These are phyloP conservation scores for Burhinus oedicnemus DNA, from an alignment of 2,113 vertebrate genomes.

Conservation along the genomic window DNA sequence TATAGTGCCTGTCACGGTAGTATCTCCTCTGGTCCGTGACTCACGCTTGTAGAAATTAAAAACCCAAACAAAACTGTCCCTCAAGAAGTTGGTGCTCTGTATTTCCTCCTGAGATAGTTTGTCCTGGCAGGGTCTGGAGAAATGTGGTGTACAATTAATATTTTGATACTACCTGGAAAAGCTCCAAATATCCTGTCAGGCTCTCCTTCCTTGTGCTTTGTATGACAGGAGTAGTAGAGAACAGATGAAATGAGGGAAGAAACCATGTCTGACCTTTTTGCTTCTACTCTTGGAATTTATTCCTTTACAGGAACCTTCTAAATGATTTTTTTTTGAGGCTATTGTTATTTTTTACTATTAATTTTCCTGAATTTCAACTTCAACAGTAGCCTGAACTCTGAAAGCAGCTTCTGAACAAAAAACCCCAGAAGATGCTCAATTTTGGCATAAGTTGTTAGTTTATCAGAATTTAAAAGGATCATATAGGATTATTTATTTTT, in stretches of 20 bases:
- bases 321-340: not conserved
- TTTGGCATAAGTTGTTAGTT: not conserved
- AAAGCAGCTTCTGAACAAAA: not conserved
- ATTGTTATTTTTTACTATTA: not conserved
- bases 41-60: not conserved
- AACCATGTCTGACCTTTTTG: not conserved
- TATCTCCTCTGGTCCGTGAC: not conserved
- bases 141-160: not conserved
- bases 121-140: not conserved
- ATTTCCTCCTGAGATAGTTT: not conserved
- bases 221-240: not conserved
- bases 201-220: not conserved
- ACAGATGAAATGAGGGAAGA: not conserved
- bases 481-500: not conserved
- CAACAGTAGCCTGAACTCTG: not conserved
- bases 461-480: not conserved
- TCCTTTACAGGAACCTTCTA: not conserved
- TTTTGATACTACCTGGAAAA: not conserved
- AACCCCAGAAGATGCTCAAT: fast-evolving
- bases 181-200: not conserved
- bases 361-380: not conserved
- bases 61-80: not conserved
- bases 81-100: not conserved
- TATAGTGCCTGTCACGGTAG: not conserved
- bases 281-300: not conserved